phyloP scores from a whole-genome alignment of 2,888 invertebrate genomes.

The Beris chalybata region DNA sequence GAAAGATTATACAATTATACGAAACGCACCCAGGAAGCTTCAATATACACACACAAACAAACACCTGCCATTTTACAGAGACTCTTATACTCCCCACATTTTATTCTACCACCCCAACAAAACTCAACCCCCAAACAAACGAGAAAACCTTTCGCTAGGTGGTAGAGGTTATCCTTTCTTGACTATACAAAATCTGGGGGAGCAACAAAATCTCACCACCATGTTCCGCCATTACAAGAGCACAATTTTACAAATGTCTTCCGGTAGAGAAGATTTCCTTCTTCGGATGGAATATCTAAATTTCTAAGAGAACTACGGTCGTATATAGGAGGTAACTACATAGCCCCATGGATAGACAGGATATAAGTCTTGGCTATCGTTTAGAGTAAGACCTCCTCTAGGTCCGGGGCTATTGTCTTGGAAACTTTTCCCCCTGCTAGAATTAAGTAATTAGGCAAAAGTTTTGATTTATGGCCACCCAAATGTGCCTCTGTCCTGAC shows the following conservation, averaged over 20 bases:
- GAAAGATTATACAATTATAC: too few relatives aligned
- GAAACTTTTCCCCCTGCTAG: slow-evolving; percentile 29
- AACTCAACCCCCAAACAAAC: too few relatives aligned
- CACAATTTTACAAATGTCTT: slow-evolving; percentile 41
- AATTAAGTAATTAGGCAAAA: slow-evolving; percentile 41
- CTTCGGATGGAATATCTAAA: neutral
- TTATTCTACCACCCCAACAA: too few relatives aligned
- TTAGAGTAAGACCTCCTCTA: slow-evolving; percentile 13
- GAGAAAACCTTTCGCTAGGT: too few relatives aligned
- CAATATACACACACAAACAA: too few relatives aligned
- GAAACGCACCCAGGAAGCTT: too few relatives aligned
- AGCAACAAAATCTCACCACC: slow-evolving; percentile 26
- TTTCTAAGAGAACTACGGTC: slow-evolving; percentile 23
- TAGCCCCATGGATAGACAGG: neutral
- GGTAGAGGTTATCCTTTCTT: too few relatives aligned
- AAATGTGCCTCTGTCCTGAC: slow-evolving; percentile 29
- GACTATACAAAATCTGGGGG: neutral
- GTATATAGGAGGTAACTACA: slow-evolving; percentile 26
- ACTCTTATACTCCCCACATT: too few relatives aligned
- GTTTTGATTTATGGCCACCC: slow-evolving; percentile 39
- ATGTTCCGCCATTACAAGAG: slow-evolving; percentile 37
- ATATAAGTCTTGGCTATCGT: slow-evolving; percentile 26
- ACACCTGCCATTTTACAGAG: too few relatives aligned
- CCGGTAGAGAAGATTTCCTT: slow-evolving; percentile 35
- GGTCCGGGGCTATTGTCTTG: slow-evolving; percentile 25